Evolutionary conservation across 2,797 vertebrate species (phyloP).

Genomic region (Atherinosoma microstoma): DNA sequence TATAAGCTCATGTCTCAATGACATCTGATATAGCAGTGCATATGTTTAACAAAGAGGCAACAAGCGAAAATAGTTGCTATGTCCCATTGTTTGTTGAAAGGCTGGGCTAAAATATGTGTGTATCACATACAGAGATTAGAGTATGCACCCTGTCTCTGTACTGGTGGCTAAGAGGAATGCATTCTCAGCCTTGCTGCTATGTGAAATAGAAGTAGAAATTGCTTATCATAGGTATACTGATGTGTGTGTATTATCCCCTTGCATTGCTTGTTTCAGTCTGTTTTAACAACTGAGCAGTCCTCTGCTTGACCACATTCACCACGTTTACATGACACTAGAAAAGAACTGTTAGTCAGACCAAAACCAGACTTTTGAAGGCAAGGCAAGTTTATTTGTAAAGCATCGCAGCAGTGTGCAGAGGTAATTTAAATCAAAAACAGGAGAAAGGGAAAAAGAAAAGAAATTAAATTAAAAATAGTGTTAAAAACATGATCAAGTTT

Average conservation of each 20-base stretch:
- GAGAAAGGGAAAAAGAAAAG: too few relatives aligned
- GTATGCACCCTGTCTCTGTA: neutral
- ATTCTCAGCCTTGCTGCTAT: neutral
- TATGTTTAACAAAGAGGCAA: conserved; percentile 51
- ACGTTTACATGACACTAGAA: too few relatives aligned
- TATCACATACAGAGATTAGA: neutral
- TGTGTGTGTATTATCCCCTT: neutral
- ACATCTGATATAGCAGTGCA: conserved; percentile 48
- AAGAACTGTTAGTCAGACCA: too few relatives aligned
- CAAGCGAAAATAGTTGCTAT: conserved; percentile 42
- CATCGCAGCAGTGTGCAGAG: too few relatives aligned
- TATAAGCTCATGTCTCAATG: conserved; percentile 41
- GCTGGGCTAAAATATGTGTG: conserved; percentile 16
- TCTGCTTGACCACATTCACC: too few relatives aligned
- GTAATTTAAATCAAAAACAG: too few relatives aligned
- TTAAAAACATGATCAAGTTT: too few relatives aligned
- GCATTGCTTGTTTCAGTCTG: neutral
- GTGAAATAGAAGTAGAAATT: neutral
- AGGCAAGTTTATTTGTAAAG: too few relatives aligned
- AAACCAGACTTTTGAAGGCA: too few relatives aligned
- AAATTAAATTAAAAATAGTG: too few relatives aligned
- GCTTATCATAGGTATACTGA: neutral
- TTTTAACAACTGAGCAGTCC: too few relatives aligned
- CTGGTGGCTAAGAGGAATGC: neutral
- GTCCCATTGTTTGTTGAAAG: conserved; percentile 54